Evolutionary conservation across 2,888 invertebrate genomes (phyloP).

Genomic region (Cephus rjabovi): DNA sequence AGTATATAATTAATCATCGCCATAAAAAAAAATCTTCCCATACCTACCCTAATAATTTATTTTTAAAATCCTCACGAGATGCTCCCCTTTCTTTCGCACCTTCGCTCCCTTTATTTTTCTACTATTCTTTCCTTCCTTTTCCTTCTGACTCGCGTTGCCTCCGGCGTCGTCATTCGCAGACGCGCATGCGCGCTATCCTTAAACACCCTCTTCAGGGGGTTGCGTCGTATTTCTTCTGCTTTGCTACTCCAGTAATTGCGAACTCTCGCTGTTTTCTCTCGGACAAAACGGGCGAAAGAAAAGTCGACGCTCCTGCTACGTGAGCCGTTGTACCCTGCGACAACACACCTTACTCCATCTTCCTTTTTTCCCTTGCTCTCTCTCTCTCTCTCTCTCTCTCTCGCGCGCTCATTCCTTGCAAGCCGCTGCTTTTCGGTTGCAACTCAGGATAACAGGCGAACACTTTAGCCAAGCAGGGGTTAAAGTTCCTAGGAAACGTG

Average conservation of each 20-base stretch:
- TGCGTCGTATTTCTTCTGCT: conserved; percentile 1
- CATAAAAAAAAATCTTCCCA: too few species aligned
- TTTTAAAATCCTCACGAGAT: not conserved
- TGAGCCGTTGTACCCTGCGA: not conserved
- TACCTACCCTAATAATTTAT: not conserved
- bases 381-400: too few species aligned
- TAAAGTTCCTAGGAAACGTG: conserved; percentile 29
- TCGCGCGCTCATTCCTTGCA: too few species aligned
- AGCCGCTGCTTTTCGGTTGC: too few species aligned
- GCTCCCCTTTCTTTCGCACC: not conserved
- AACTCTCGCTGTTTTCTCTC: conserved; percentile 14
- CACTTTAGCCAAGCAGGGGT: conserved; percentile 17
- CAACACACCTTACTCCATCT: too few species aligned
- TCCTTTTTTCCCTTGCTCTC: too few species aligned
- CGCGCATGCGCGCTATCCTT: too few species aligned
- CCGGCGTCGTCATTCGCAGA: too few species aligned
- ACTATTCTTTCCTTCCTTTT: too few species aligned
- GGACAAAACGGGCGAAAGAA: conserved; percentile 19
- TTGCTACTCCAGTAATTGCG: conserved; percentile 8
- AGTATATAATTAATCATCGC: too few species aligned
- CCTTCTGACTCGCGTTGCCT: too few species aligned
- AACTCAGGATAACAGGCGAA: not conserved
- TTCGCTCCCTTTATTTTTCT: too few species aligned
- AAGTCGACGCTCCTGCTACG: conserved; percentile 2
- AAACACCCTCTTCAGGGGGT: not conserved